These are phyloP conservation scores for Maconellicoccus hirsutus DNA, from an alignment of 1,140 invertebrate genomes.

Conservation along the genomic window DNA sequence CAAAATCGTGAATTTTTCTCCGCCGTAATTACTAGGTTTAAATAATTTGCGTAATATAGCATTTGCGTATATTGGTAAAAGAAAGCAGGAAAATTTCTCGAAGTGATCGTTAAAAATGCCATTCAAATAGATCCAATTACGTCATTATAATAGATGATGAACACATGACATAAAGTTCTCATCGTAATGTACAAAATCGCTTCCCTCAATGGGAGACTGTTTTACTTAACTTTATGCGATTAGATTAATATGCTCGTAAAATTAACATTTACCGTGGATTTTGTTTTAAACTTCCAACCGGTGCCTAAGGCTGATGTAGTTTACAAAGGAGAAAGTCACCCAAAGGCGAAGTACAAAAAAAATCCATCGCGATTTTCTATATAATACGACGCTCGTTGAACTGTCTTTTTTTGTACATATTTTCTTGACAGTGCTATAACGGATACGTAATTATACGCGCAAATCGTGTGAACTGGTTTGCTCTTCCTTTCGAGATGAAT, in stretches of 20 bases:
- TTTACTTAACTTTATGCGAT: neutral
- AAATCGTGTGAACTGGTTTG: neutral
- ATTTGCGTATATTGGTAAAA: too few species aligned
- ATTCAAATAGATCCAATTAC: too few species aligned
- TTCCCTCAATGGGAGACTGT: too few species aligned
- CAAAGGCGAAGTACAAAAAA: neutral
- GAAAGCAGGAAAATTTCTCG: too few species aligned
- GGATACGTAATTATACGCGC: neutral
- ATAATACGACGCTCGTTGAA: neutral
- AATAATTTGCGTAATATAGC: too few species aligned
- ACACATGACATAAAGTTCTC: too few species aligned
- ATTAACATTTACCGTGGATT: neutral
- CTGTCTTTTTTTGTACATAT: neutral
- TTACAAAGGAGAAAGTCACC: neutral
- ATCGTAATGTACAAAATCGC: too few species aligned
- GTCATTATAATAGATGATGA: too few species aligned
- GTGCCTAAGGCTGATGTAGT: neutral
- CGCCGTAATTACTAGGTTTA: too few species aligned
- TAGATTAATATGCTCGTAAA: slow-evolving; percentile 1
- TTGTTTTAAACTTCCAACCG: neutral
- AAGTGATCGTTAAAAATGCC: too few species aligned
- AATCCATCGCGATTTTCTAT: neutral
- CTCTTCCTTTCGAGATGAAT: neutral
- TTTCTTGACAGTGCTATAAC: neutral
- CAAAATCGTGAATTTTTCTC: too few species aligned